Percentiles rank a stretch among this genome's conserved stretches.
Evolutionary conservation across 1,140 invertebrate species (phyloP).

Genomic region (Pygmarrhopalites habei): DNA sequence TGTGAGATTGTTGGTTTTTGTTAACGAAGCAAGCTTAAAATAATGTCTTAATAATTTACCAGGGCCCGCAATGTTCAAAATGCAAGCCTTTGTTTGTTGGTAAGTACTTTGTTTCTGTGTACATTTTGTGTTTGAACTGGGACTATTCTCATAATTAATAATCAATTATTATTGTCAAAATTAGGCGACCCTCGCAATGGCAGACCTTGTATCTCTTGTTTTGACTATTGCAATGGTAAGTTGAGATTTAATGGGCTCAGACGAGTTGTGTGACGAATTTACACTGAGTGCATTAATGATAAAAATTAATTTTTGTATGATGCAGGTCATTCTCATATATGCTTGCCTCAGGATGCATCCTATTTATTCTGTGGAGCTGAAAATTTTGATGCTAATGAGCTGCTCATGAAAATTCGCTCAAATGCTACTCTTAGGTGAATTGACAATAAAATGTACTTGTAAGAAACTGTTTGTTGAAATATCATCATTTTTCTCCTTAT

Average conservation of each 20-base stretch:
- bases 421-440: not conserved
- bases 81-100: conserved; percentile 83
- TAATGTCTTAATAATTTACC: not conserved
- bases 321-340: conserved; percentile 74
- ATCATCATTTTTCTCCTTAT: too few species aligned
- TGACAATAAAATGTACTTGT: too few species aligned
- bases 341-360: conserved; percentile 51
- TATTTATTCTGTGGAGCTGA: not conserved
- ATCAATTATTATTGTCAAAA: too few species aligned
- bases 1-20: not conserved
- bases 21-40: not conserved
- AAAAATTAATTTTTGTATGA: too few species aligned
- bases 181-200: conserved; percentile 80
- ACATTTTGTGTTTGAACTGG: too few species aligned
- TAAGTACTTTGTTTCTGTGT: too few species aligned
- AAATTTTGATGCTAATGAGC: not conserved
- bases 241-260: too few species aligned
- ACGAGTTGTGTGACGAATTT: too few species aligned
- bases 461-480: too few species aligned
- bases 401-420: not conserved
- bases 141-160: too few species aligned
- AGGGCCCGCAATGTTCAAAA: conserved; percentile 70
- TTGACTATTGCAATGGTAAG: conserved; percentile 83
- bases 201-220: conserved; percentile 76
- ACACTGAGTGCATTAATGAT: too few species aligned